Evolutionary conservation across 2,888 invertebrate genomes (phyloP), one percentile per base, ranked within the genome.

Genomic region (Trissolcus japonicus): DNA sequence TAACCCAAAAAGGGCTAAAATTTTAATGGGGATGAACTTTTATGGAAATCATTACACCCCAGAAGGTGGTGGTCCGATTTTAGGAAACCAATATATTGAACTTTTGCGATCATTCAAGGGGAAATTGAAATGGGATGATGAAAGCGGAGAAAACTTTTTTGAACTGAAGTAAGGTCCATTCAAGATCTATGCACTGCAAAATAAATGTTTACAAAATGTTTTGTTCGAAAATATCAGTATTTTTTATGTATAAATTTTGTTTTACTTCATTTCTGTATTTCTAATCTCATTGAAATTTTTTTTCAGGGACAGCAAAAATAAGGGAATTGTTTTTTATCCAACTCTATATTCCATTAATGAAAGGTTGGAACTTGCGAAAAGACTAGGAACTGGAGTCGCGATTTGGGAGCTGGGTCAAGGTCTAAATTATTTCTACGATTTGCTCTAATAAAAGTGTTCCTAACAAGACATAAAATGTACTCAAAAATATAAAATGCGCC

Each of bases 361-460:
- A 86, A 91, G 98, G 80, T 90, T 98, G 14, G 93, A 96, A 72
- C 90, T 98, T 56, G 96, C 96, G 0, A 90, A 91, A 69, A 93
- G 95, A 86, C 91, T 96, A 61, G 95, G 95, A 7, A 94, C 94
- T 2, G 97, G 98, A 0, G 91, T 98, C 53, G 68, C 81, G 13
- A 94, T 98, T 83, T 98, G 98, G 98, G 98, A 98, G 87, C 90
- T 98, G n/a, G 98, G 98, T 0, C 98, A 98, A 90, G 98, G 98
- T 19, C 90, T 98, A 16, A 95, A 97, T 89, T 98, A 96, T 88
- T 98, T 98, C 89, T 98, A 97, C 89, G 98, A 98, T 91, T 91
- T 96, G 76, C 91, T 96, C 48, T 79, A 61, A 68, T 43, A 19
- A 14, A n/a, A 16, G 6, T 16, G 14, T 46, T 46, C 46, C 16